A percentile compares a stretch with the other conserved stretches of the same genome.
These are phyloP conservation scores for Sturnus vulgaris DNA, from an alignment of 2,113 vertebrate species.

Conservation along the genomic window DNA sequence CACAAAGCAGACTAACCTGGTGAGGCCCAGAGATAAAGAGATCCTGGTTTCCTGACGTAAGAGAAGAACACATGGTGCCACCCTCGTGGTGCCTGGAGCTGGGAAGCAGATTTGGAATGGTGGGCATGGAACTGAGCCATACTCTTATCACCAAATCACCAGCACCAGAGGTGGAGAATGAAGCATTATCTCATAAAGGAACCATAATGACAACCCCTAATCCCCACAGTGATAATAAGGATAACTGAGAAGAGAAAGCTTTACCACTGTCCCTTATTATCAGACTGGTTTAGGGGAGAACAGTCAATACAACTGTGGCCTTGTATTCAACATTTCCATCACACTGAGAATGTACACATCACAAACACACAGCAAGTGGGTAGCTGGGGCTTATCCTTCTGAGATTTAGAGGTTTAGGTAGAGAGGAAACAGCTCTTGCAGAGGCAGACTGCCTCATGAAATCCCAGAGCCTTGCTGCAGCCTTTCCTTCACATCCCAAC, in stretches of 20 bases:
- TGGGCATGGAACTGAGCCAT: background rate
- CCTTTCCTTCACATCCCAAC: background rate
- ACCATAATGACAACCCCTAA: background rate
- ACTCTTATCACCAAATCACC: background rate
- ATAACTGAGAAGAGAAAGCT: background rate
- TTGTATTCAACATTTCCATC: background rate
- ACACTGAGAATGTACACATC: background rate
- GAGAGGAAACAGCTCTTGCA: background rate
- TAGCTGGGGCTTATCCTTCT: background rate
- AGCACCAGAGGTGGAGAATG: background rate
- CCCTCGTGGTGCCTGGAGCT: background rate
- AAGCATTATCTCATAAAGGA: background rate
- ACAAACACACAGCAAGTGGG: background rate
- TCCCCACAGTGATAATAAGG: background rate
- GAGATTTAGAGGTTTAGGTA: background rate
- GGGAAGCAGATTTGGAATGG: background rate
- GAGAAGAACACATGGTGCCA: background rate
- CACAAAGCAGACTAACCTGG: background rate
- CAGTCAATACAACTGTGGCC: background rate
- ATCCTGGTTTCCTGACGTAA: rapidly evolving
- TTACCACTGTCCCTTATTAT: background rate
- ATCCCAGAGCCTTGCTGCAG: background rate
- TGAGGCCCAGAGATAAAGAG: background rate
- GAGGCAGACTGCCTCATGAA: background rate
- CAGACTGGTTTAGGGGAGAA: background rate